Evolutionary conservation across 2,888 invertebrate species (phyloP), one percentile per base, ranked within the genome.

Genomic region (Amblyteles armatorius): DNA sequence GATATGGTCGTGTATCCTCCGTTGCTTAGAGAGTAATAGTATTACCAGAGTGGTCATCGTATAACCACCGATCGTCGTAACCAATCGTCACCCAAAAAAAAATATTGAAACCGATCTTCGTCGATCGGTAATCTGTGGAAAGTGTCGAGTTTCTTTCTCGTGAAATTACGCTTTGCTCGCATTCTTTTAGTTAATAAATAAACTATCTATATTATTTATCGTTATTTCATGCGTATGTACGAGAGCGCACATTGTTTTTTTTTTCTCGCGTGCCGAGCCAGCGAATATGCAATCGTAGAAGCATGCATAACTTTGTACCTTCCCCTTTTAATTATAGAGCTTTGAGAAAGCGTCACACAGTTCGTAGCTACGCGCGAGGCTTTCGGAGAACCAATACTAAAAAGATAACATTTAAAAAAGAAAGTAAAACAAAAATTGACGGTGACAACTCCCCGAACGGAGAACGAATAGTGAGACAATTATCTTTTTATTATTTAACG

Each of bases 161-260:
- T 71, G 68, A 22, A 83, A 85, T 83, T 87, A 87, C 83, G 87
- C 87, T 87, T 83, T 85, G 72, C 85, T 87, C 83, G 85, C 85
- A 83, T 83, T 85, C 82, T 86, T 79, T 63, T 77, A 63, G 77
- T 81, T 79, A 60, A 44, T 79, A 85, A 78, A 81, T 60, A 69
- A 29, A 79, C 71, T 33, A 76, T 22, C 55, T 80, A 73, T 74
- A 78, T 84, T 82, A 84, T 84, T 78, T 79, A 85, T 77, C 71
- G 22, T 67, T 77, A 72, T 72, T 72, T 67, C 72, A 57, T 44
- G 65, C 57, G 33, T 65, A 44, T 40, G 48, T 65, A 76, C 63
- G 50, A 11, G n/a, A 48, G 40, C 50, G 26, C 63, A 72, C n/a
- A 77, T 71, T 60, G 65, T 76, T 57, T 48, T 78, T 77, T 77